These are phyloP conservation scores for Chloroceryle amazona DNA, from an alignment of 2,797 vertebrate genomes.

Conservation along the genomic window DNA sequence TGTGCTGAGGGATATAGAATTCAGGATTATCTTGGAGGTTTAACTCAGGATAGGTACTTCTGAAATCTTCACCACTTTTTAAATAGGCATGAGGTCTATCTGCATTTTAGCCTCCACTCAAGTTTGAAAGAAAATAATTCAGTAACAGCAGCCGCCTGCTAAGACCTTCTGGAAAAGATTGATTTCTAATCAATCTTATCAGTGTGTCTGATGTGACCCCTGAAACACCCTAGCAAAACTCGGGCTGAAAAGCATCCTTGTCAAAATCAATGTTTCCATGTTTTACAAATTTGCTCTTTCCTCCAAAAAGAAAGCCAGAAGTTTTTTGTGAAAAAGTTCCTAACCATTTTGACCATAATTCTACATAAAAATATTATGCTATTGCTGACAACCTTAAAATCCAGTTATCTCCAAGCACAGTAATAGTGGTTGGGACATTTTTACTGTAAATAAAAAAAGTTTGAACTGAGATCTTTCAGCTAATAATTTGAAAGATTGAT, in stretches of 20 bases:
- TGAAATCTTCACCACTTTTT: background rate
- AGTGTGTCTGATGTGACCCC: background rate
- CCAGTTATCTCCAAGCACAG: background rate
- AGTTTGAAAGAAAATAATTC: background rate
- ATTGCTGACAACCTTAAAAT: background rate
- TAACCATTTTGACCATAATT: background rate
- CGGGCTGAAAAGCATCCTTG: background rate
- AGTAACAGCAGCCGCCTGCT: background rate
- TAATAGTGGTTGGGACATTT: background rate
- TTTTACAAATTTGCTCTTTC: background rate
- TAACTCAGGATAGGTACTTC: background rate
- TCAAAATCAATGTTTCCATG: background rate
- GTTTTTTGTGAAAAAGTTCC: background rate
- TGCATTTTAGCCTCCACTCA: background rate
- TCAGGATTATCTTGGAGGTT: background rate
- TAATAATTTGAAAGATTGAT: background rate
- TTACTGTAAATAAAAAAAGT: background rate
- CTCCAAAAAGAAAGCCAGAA: background rate
- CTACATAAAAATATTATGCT: background rate
- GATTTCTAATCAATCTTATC: background rate
- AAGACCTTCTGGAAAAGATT: background rate
- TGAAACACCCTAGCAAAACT: background rate
- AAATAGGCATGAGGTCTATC: background rate
- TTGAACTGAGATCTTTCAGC: background rate
- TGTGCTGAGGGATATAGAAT: background rate